phyloP scores from a whole-genome alignment of 2,888 invertebrate genomes.

The Temnothorax ravouxi region DNA sequence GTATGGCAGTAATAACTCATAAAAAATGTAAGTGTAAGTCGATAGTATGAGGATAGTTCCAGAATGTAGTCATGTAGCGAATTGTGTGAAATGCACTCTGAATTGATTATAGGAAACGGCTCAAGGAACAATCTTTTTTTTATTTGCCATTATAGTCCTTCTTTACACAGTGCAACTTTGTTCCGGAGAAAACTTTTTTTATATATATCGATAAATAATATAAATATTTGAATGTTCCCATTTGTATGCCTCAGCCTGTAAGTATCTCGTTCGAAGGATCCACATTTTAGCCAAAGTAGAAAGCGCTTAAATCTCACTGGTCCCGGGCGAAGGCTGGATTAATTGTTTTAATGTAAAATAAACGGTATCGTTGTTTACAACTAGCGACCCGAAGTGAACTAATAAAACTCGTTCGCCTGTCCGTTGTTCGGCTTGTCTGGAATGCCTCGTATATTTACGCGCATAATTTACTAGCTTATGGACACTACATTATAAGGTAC shows the following conservation, averaged over 20 bases:
- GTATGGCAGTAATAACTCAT: slow-evolving; percentile 35
- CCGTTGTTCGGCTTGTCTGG: slow-evolving; percentile 2
- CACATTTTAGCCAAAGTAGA: slow-evolving; percentile 51
- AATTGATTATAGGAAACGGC: slow-evolving; percentile 23
- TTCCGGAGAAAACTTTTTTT: slow-evolving; percentile 16
- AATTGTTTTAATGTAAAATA: slow-evolving; percentile 49
- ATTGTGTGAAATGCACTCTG: slow-evolving; percentile 20
- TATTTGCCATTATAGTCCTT: slow-evolving; percentile 19
- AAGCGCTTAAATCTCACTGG: slow-evolving; percentile 50
- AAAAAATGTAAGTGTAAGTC: slow-evolving; percentile 36
- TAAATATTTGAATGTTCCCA: slow-evolving; percentile 3
- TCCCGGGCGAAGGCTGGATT: slow-evolving; percentile 56
- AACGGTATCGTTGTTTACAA: slow-evolving; percentile 52
- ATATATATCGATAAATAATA: slow-evolving; percentile 27
- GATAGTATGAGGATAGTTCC: slow-evolving; percentile 32
- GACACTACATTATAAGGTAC: slow-evolving; percentile 47
- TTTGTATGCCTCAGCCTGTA: slow-evolving; percentile 11
- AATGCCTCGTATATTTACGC: slow-evolving; percentile 46
- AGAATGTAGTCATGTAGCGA: slow-evolving; percentile 26
- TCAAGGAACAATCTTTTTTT: slow-evolving; percentile 42
- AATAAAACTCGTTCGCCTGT: slow-evolving; percentile 20
- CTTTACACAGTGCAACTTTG: slow-evolving; percentile 15
- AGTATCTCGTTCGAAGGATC: slow-evolving; percentile 8
- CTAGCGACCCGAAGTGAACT: slow-evolving; percentile 15
- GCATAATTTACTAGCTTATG: slow-evolving; percentile 28